A percentile compares a stretch with the other conserved stretches of the same genome.
Conservation (phyloP, 1,140 invertebrate genomes). For the Drosophila funebris region DNA sequence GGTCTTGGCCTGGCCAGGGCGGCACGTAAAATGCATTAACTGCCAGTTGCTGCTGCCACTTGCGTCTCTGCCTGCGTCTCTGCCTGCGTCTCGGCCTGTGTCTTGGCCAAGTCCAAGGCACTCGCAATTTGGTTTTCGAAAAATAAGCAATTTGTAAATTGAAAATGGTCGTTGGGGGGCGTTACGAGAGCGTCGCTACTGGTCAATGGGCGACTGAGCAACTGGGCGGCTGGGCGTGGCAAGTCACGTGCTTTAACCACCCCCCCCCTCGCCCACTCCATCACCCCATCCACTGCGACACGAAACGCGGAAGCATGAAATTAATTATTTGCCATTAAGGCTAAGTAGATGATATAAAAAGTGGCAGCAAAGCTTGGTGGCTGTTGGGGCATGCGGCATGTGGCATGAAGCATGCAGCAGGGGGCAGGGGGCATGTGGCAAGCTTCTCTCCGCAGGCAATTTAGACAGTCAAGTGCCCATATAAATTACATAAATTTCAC, state of each 20-base stretch:
- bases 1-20: slow-evolving; percentile 29
- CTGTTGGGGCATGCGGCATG: neutral
- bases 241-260: slow-evolving; percentile 46
- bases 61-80: slow-evolving; percentile 14
- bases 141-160: slow-evolving; percentile 83
- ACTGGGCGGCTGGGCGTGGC: slow-evolving; percentile 28
- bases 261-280: neutral
- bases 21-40: slow-evolving; percentile 82
- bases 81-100: neutral
- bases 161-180: slow-evolving; percentile 67
- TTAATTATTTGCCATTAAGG: slow-evolving; percentile 84
- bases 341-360: slow-evolving; percentile 83
- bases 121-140: slow-evolving; percentile 79
- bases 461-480: slow-evolving; percentile 84
- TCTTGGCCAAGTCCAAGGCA: slow-evolving; percentile 65
- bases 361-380: slow-evolving; percentile 52
- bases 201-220: slow-evolving; percentile 18
- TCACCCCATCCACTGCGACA: slow-evolving; percentile 9
- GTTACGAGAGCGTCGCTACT: neutral
- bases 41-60: slow-evolving; percentile 42
- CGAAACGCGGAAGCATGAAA: slow-evolving; percentile 77
- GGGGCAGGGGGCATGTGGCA: neutral
- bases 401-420: neutral
- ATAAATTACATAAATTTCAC: slow-evolving; percentile 84
- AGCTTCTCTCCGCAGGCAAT: slow-evolving; percentile 75